Percentiles rank a stretch among this genome's conserved stretches.
These are phyloP conservation scores for Cygnus buccinator DNA, from an alignment of 2,113 vertebrate genomes.

Conservation along the genomic window DNA sequence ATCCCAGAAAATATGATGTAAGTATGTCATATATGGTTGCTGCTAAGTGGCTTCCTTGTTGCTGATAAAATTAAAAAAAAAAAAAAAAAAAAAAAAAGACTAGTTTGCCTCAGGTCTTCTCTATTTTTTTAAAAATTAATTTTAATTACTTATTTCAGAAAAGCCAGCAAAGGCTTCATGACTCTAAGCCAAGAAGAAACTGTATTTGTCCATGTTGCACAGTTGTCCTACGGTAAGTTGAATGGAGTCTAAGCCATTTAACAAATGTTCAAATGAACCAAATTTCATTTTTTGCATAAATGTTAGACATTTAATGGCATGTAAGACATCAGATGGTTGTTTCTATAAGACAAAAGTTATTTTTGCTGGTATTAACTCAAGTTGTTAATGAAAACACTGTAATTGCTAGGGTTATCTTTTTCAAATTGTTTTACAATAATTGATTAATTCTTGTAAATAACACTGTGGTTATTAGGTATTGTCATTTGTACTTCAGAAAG, in stretches of 20 bases:
- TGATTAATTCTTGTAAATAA: neutral
- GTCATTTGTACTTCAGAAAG: neutral
- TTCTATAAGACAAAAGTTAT: too few species aligned
- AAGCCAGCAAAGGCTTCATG: slow-evolving; percentile 86
- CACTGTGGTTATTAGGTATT: neutral
- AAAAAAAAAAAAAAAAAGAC: neutral
- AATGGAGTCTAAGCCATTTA: neutral
- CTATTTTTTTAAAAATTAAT: neutral
- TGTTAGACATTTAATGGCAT: neutral
- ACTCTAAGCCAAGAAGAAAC: slow-evolving; percentile 83
- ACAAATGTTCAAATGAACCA: neutral
- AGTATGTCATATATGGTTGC: too few species aligned
- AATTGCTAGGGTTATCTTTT: neutral
- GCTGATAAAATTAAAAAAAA: neutral
- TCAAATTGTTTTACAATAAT: neutral
- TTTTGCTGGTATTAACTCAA: too few species aligned
- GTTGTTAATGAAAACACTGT: neutral
- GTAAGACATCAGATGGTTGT: neutral
- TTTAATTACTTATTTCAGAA: slow-evolving; percentile 72
- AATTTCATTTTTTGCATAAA: neutral
- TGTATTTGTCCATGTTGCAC: slow-evolving; percentile 81
- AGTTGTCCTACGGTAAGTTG: slow-evolving; percentile 85
- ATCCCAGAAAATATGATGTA: neutral
- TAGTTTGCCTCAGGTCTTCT: too few species aligned
- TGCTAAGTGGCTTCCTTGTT: too few species aligned